phyloP scores from a whole-genome alignment of 2,113 vertebrate genomes.

The Charina bottae region DNA sequence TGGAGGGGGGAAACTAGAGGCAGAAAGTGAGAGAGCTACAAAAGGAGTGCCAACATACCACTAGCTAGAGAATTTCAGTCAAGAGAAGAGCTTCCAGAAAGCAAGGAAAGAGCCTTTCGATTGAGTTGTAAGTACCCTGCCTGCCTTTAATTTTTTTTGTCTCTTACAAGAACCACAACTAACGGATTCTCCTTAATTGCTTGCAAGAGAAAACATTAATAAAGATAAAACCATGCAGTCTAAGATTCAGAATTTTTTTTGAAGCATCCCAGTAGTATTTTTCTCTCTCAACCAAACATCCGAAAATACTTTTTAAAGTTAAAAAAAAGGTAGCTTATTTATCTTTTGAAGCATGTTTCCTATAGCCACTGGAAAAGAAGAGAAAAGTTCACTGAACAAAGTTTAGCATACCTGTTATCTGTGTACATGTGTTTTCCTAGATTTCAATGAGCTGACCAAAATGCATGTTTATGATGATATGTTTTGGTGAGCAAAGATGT shows the following conservation, averaged over 20 bases:
- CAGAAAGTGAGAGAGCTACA: slow-evolving; percentile 20
- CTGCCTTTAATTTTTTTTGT: slow-evolving; percentile 33
- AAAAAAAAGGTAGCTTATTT: neutral
- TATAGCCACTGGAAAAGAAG: neutral
- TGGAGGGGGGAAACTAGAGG: slow-evolving; percentile 11
- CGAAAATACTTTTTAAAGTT: neutral
- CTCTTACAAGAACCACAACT: neutral
- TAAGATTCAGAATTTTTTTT: neutral
- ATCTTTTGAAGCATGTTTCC: neutral
- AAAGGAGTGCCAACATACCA: slow-evolving; percentile 53
- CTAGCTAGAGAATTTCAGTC: slow-evolving; percentile 63
- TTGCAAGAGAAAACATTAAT: neutral
- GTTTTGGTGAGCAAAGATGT: slow-evolving; percentile 20
- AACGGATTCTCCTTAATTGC: slow-evolving; percentile 14
- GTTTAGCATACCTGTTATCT: neutral
- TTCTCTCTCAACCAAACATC: neutral
- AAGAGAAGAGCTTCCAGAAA: slow-evolving; percentile 60
- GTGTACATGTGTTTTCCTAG: neutral
- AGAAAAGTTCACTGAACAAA: slow-evolving; percentile 27
- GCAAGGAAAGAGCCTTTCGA: slow-evolving; percentile 64
- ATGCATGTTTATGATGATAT: neutral
- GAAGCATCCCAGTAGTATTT: neutral
- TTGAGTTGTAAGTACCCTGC: slow-evolving; percentile 76
- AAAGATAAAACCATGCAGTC: neutral
- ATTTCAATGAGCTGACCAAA: slow-evolving; percentile 24